Base-by-base conservation (phyloP, 2,888 invertebrate species). In the Thymelicus sylvestris region DNA sequence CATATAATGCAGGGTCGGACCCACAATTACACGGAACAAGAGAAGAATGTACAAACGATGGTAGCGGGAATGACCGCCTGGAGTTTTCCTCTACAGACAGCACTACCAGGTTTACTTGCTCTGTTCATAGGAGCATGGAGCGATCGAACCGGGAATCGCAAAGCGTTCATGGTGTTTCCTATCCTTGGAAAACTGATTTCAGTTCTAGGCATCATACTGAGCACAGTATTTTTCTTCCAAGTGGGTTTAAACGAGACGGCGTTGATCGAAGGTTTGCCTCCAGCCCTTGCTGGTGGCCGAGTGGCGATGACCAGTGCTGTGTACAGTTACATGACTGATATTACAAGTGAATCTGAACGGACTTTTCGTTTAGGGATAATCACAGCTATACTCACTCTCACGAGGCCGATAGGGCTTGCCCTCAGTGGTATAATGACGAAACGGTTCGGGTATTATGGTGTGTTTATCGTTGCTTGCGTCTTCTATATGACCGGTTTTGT, bases 111-210 rank as follows among this genome's bases (percentile, higher is more conserved):
- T 0, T 81, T 95, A 31, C 84, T 95, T 38, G 93, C 95, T 7
- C 84, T 95, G 7, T 95, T 95, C 74, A 81, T 95, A 15, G 95
- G 95, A 0, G 94, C 95, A 1, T 95, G 95, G 95, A 95, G 95
- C 81, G 95, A 95, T 79, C 91, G 95, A 59, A 94, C 94, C n/a
- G 95, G 95, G 38, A 92, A 94, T 77, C 86, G 95, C 59, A 95
- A 95, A 80, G 90, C 94, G 0, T 95, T 95, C 72, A 95, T 95
- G 92, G 86, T 95, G 48, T 77, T 95, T 13, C 95, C 95, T 0
- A 93, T 95, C 24, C 76, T 94, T n/a, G 95, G 95, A 7, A 95
- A 95, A 81, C 80, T 95, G 38, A 80, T 95, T 69, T 91, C 95
- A 0, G 84, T 94, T n/a, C 83, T 92, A 60, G 95, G 95, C 7